Base-by-base conservation (phyloP, 2,888 invertebrate genomes). In the Himalopsyche kuldschensis region DNA sequence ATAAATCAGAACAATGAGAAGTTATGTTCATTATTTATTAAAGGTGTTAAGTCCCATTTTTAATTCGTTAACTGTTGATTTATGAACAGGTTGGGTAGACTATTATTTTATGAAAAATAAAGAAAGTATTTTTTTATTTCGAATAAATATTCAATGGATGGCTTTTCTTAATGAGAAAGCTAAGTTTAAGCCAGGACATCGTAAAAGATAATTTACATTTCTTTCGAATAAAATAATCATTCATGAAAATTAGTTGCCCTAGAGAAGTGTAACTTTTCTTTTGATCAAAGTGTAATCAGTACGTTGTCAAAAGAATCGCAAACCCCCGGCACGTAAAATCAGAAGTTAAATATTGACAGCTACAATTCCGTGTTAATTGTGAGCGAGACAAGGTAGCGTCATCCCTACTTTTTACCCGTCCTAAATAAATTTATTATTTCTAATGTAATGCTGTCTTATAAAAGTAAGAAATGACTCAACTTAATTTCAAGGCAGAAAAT, bases 401-500 rank as follows among this genome's bases (percentile, higher is more conserved):
- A 20, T 24, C 55, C 20, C 55, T 20, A 20, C 20, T 55, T 55
- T 55, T 15, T 4, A 55, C 20, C 20, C 4, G 20, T 20, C 55
- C 55, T 55, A 55, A 55, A 55, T 55, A 55, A 55, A 55, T 20
- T 55, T 55, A 55, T 55, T 55, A 55, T 55, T 55, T 55, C 55
- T 55, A 20, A 55, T 55, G 55, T 55, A 55, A 24, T 24, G 20
- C 55, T 55, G 55, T 55, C 55, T 10, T 55, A 5, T 55, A 55
- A 41, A 76, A 82, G 78, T 78, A 55, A 75, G 35, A 31, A 17
- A 79, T 79, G 47, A 79, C 79, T 75, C 75, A 47, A 79, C 75
- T 69, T 82, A 82, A 82, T 82, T 82, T 47, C 75, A 55, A 55
- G 76, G 79, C 20, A 76, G 77, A 75, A 78, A 82, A 78, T 78